Base-by-base conservation (phyloP, 2,797 vertebrate genomes). In the Vespertilio murinus region DNA sequence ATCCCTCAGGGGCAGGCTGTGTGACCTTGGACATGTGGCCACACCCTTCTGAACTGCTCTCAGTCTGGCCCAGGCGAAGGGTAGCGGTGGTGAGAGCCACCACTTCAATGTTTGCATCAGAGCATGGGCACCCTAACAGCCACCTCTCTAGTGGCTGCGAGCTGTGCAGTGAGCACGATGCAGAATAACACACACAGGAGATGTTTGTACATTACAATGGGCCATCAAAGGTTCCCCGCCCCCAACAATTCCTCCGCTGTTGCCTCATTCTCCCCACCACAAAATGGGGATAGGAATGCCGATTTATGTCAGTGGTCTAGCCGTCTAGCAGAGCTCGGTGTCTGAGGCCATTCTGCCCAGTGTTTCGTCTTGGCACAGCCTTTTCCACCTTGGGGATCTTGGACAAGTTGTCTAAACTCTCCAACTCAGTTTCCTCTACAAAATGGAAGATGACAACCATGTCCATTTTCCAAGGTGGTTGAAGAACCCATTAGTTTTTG, bases 171-270 rank as follows among this genome's bases (percentile, higher is more conserved):
- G 11, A 74, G 38, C 14, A n/a, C 0, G 4, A 20, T 12, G 38
- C 20, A 56, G n/a, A 85, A 13, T 17, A 17, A 38, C 0, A 4
- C 2, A 0, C 14, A 4, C 14, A 28, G 45, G 33, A 42, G 10
- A 30, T 30, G 16, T 38, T n/a, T 20, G 18, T 45, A 10, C 65
- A 14, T 67, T 4, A n/a, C 14, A 65, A 64, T 9, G 16, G 25
- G 33, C 64, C 65, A 14, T 20, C 2, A 13, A 16, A 54, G 28
- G 2, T 42, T 35, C 25, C 20, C 3, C 10, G 5, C 1, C 2
- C 56, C 10, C 6, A 17, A 4, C 4, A 14, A 2, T 11, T 38
- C 45, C 64, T 18, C 42, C 7, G 13, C 0, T 0, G 30, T 16
- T 42, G 52, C 52, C 33, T 69, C 42, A 10, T 22, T 61, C 38